These are phyloP conservation scores for Hycleus phaleratus DNA, from an alignment of 1,140 invertebrate genomes.

Conservation along the genomic window DNA sequence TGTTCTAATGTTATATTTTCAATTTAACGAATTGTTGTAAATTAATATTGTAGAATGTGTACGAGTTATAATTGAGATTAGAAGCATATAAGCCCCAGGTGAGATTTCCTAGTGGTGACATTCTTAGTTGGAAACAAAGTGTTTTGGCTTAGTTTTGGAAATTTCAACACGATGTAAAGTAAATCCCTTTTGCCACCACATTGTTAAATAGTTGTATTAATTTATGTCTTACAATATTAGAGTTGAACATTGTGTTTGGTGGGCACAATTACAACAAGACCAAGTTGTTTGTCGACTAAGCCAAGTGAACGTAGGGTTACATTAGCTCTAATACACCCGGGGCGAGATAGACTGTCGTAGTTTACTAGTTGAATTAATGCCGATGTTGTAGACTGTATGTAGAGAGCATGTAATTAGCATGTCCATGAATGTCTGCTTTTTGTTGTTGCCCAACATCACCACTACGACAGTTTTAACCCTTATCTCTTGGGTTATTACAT, in stretches of 20 bases:
- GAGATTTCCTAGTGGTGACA: too few species aligned
- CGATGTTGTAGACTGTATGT: conserved; percentile 34
- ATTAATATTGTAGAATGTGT: too few species aligned
- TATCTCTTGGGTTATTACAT: conserved; percentile 21
- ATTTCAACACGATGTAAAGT: conserved; percentile 30
- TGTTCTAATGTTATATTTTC: too few species aligned
- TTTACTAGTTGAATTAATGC: conserved; percentile 39
- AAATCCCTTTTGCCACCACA: conserved; percentile 25
- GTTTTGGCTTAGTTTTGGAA: conserved; percentile 22
- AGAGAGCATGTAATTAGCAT: conserved; percentile 39
- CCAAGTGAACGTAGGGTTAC: conserved; percentile 26
- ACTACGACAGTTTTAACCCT: conserved; percentile 27
- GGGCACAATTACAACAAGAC: conserved; percentile 37
- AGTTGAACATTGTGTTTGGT: conserved; percentile 33
- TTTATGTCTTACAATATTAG: conserved; percentile 38
- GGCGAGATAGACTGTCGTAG: conserved; percentile 26
- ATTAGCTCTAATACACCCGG: conserved; percentile 36
- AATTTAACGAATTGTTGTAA: too few species aligned
- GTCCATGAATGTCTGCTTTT: conserved; percentile 37
- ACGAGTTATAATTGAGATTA: too few species aligned
- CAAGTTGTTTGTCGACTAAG: conserved; percentile 36
- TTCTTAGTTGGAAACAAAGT: not conserved
- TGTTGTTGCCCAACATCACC: conserved; percentile 22
- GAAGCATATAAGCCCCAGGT: too few species aligned
- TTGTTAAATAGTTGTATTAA: conserved; percentile 38